Conservation (phyloP, 2,888 invertebrate genomes). For the Abscondita cerata region DNA sequence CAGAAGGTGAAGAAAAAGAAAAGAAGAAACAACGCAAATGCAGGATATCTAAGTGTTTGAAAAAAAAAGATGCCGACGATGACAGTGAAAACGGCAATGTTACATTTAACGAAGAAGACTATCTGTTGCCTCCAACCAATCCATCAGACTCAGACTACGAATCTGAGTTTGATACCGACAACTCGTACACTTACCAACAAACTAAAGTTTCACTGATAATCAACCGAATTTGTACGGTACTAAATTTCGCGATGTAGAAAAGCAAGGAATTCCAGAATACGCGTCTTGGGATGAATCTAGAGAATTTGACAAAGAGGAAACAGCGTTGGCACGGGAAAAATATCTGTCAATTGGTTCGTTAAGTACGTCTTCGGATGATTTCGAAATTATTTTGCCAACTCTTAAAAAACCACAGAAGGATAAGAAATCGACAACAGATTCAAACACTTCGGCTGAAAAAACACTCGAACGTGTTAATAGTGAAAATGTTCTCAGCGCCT, state of each 20-base stretch:
- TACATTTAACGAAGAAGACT: conserved; percentile 1
- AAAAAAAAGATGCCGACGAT: conserved; percentile 25
- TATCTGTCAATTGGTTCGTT: no score
- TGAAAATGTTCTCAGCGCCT: neutral
- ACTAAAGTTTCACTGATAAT: conserved; percentile 39
- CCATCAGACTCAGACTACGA: conserved; percentile 36
- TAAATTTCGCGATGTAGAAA: conserved; percentile 51
- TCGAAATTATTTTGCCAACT: no score
- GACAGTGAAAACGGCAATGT: conserved; percentile 16
- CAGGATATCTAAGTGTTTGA: conserved; percentile 20
- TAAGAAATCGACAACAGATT: no score
- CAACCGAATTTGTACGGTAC: neutral
- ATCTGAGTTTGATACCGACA: conserved; percentile 43
- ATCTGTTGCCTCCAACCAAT: neutral
- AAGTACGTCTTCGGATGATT: no score
- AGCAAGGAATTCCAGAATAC: conserved; percentile 52
- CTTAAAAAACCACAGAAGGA: no score
- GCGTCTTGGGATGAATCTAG: conserved; percentile 50
- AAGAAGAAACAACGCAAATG: conserved; percentile 23
- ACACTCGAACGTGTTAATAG: no score
- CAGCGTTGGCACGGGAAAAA: no score
- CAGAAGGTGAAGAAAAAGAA: conserved; percentile 33
- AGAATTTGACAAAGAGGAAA: neutral
- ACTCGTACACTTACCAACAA: conserved; percentile 55
- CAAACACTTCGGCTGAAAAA: no score